These are phyloP conservation scores for Dascillus cervinus DNA, from an alignment of 2,888 invertebrate species.

Conservation along the genomic window DNA sequence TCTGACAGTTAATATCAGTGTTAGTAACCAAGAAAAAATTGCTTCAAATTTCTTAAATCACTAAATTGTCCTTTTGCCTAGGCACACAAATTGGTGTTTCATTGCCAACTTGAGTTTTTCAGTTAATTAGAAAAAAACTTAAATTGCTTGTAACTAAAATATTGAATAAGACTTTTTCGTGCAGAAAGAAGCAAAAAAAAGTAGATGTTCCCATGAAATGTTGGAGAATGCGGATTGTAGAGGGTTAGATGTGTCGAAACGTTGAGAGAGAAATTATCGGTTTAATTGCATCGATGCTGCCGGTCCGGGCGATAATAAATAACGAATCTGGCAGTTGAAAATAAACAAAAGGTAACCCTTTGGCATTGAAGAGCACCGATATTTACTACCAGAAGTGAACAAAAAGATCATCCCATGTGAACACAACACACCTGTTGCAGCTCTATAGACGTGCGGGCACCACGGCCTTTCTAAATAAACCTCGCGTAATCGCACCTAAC, in stretches of 20 bases:
- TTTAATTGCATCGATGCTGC: slow-evolving; percentile 14
- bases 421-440: slow-evolving; percentile 14
- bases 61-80: too few species aligned
- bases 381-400: slow-evolving; percentile 19
- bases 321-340: slow-evolving; percentile 15
- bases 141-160: too few species aligned
- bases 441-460: slow-evolving; percentile 25
- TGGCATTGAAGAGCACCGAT: slow-evolving; percentile 19
- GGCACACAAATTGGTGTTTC: too few species aligned
- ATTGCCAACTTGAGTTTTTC: too few species aligned
- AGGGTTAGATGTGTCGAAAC: slow-evolving; percentile 17
- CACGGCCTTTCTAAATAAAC: slow-evolving; percentile 22
- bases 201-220: too few species aligned
- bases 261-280: slow-evolving; percentile 17
- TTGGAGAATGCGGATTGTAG: too few species aligned
- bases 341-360: slow-evolving; percentile 15
- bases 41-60: too few species aligned
- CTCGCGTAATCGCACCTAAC: slow-evolving; percentile 13
- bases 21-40: too few species aligned
- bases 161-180: too few species aligned
- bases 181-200: too few species aligned
- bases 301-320: slow-evolving; percentile 8
- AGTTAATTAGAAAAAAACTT: too few species aligned
- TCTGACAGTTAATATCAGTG: too few species aligned
- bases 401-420: slow-evolving; percentile 8